Percentiles rank a stretch among this genome's conserved stretches.
Conservation (phyloP, 1,140 invertebrate genomes). For the Chrysomallon squamiferum region DNA sequence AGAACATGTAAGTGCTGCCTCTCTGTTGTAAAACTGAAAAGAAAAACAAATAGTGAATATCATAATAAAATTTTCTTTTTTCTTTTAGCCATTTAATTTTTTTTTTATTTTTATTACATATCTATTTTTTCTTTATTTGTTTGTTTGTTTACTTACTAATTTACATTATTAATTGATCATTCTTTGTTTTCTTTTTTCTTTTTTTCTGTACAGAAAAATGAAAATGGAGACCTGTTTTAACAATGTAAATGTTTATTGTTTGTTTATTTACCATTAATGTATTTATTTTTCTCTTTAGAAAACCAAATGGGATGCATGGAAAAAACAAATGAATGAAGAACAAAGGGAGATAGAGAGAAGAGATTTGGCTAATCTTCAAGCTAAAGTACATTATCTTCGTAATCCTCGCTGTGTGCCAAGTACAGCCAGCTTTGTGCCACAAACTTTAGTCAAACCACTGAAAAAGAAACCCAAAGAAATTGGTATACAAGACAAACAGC, state of each 20-base stretch:
- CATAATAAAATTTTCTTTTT: not conserved
- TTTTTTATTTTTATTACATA: too few relatives aligned
- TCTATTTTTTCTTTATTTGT: too few relatives aligned
- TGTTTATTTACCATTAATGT: too few relatives aligned
- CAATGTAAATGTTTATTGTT: too few relatives aligned
- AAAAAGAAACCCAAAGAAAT: slow-evolving; percentile 50
- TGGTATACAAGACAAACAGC: slow-evolving; percentile 38
- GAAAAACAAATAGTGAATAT: not conserved
- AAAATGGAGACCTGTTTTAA: too few relatives aligned
- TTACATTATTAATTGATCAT: too few relatives aligned
- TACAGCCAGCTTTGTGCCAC: slow-evolving; percentile 33
- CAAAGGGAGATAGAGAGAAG: slow-evolving; percentile 45
- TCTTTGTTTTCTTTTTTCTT: too few relatives aligned
- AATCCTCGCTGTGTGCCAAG: slow-evolving; percentile 53
- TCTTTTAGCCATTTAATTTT: too few relatives aligned
- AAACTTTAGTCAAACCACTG: slow-evolving; percentile 38
- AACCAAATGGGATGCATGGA: slow-evolving; percentile 42
- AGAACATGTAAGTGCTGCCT: not conserved
- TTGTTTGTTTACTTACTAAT: too few relatives aligned
- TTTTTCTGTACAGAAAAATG: too few relatives aligned
- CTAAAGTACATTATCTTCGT: slow-evolving; percentile 46
- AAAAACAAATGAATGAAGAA: slow-evolving; percentile 47
- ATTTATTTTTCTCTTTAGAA: not conserved
- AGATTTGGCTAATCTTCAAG: slow-evolving; percentile 48
- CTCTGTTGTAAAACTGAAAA: not conserved